Percentiles rank a stretch among this genome's conserved stretches.
These are phyloP conservation scores for Pheucticus melanocephalus DNA, from an alignment of 2,113 vertebrate species.

Conservation along the genomic window DNA sequence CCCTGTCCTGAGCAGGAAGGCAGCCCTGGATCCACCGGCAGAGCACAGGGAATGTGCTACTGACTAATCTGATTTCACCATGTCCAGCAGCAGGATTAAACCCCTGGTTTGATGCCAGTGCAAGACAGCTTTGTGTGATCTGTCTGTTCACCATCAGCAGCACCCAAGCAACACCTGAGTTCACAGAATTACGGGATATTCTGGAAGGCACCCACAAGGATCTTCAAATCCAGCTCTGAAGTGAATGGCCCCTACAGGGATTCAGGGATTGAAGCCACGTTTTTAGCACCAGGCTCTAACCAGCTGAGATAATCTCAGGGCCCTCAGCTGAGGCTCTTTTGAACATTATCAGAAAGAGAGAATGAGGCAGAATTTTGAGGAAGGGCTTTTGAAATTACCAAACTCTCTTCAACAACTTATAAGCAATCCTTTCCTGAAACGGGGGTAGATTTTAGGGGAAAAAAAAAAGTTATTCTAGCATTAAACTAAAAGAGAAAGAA, in stretches of 20 bases:
- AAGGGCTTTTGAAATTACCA: neutral
- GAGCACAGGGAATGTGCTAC: fast-evolving
- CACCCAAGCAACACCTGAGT: neutral
- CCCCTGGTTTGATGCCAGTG: neutral
- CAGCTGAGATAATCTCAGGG: neutral
- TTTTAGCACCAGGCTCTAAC: neutral
- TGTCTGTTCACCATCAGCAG: neutral
- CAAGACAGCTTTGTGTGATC: neutral
- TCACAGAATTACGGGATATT: neutral
- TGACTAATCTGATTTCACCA: neutral
- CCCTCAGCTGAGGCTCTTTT: neutral
- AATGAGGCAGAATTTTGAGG: neutral
- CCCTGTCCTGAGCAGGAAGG: neutral
- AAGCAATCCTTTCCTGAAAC: neutral
- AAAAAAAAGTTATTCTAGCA: neutral
- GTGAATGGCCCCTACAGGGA: neutral
- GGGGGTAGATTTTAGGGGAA: neutral
- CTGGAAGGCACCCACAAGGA: neutral
- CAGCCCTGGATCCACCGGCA: neutral
- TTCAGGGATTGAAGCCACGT: fast-evolving
- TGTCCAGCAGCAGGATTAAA: neutral
- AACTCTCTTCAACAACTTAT: neutral
- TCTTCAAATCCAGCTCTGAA: neutral
- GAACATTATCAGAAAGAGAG: neutral
- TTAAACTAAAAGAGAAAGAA: neutral